These are phyloP conservation scores for Meteorus cinctellus DNA, from an alignment of 2,888 invertebrate genomes.

Conservation along the genomic window DNA sequence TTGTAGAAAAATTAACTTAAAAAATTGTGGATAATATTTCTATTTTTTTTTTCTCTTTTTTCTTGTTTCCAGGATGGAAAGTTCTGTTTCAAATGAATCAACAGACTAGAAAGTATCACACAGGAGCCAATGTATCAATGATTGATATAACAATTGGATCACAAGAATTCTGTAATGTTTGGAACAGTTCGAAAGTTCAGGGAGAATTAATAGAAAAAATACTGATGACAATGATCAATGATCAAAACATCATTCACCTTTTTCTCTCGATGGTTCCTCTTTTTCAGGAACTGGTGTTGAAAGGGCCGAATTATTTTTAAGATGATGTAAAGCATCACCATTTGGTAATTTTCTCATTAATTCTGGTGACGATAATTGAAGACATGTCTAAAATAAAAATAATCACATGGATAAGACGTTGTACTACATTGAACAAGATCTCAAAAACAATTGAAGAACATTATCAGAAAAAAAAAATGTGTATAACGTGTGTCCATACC, in stretches of 20 bases:
- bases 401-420: background rate
- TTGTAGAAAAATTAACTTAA: slow-evolving; percentile 39
- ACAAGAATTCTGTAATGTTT: too few relatives aligned
- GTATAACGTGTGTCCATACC: slow-evolving; percentile 51
- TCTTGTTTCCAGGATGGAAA: background rate
- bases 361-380: slow-evolving; percentile 71
- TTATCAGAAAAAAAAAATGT: background rate
- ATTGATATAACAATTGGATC: too few relatives aligned
- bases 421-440: background rate
- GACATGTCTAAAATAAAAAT: slow-evolving; percentile 63
- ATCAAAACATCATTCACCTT: slow-evolving; percentile 43
- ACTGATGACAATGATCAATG: background rate
- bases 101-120: background rate
- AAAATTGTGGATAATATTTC: background rate
- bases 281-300: slow-evolving; percentile 60
- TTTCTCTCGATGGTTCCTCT: slow-evolving; percentile 56
- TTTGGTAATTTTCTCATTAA: slow-evolving; percentile 70
- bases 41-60: background rate
- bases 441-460: background rate
- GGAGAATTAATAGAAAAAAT: background rate
- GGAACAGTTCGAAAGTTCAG: too few relatives aligned
- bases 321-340: slow-evolving; percentile 64
- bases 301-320: slow-evolving; percentile 60
- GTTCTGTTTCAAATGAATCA: background rate
- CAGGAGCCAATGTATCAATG: too few relatives aligned